These are phyloP conservation scores for Drosophila hamatofila DNA, from an alignment of 2,888 invertebrate genomes.

Conservation along the genomic window DNA sequence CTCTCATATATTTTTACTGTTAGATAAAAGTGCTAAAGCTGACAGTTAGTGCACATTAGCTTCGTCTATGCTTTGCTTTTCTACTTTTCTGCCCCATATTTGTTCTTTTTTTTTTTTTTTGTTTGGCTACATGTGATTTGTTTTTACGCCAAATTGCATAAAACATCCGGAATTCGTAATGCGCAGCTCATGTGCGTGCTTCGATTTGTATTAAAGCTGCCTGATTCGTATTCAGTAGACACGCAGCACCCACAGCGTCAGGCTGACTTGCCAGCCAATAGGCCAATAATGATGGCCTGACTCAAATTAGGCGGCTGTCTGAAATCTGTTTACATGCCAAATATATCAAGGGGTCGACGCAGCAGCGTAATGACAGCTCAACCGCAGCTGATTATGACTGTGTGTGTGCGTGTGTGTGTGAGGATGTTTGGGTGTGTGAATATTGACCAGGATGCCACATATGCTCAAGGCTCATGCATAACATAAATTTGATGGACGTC, in stretches of 20 bases:
- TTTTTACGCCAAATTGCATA: conserved; percentile 73
- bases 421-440: background rate
- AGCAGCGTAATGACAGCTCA: conserved; percentile 28
- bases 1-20: no score
- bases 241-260: conserved; percentile 1
- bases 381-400: conserved; percentile 47
- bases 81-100: background rate
- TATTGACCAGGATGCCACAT: conserved; percentile 5
- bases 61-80: background rate
- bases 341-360: conserved; percentile 19
- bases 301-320: conserved; percentile 62
- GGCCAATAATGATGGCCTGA: conserved; percentile 64
- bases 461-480: conserved; percentile 58
- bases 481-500: conserved; percentile 64
- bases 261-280: conserved; percentile 24
- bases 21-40: background rate
- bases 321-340: conserved; percentile 57
- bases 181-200: conserved; percentile 52
- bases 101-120: conserved; percentile 26
- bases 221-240: conserved; percentile 51
- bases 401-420: background rate
- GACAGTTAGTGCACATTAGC: background rate
- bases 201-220: conserved; percentile 62
- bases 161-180: conserved; percentile 59
- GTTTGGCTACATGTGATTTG: conserved; percentile 63